Base-by-base conservation (phyloP, 2,797 vertebrate species). In the Phalanger gymnotis region DNA sequence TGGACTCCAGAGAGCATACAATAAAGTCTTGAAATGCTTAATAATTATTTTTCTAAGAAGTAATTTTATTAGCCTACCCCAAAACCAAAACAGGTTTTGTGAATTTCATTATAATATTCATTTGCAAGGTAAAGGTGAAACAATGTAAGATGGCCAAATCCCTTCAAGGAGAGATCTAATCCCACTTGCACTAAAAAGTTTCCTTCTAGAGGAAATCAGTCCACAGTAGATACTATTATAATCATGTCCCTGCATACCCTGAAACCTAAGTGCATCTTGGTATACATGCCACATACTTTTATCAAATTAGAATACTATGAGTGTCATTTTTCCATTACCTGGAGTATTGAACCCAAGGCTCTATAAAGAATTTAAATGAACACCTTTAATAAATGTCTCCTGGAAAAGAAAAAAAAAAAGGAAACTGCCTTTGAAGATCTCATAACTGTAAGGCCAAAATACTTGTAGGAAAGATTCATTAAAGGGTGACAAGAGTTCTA, bases 381-480 rank as follows among this genome's bases (percentile, higher is more conserved):
- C 27, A 47, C 7, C 7, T 81, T 47, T 81, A 81, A 47, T 81
- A 81, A 81, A 47, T 81, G 40, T 51, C 40, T 87, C 22, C 40
- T 47, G 40, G 11, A 57, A 57, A 47, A 40, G 22, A 40, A 81
- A 30, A 73, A 73, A 66, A 66, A 27, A 52, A 90, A 90, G 13
- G 27, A 61, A 61, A 27, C 0, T 4, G 52, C 13, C 40, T 54
- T 90, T 90, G 51, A 53, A 90, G 28, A 31, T 90, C 30, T 34
- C 52, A 4, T 51, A 87, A 87, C 22, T 87, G 9, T 28, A 87
- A 87, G 73, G 40, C 73, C 73, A 87, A 87, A 87, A 87, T 87
- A 51, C 30, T 54, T 90, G 90, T 90, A 90, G 90, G 52, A 90
- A 90, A 90, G 90, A 90, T 90, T 31, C 90, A 90, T 54, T 54